A percentile compares a stretch with the other conserved stretches of the same genome.
Conservation (phyloP, 2,888 invertebrate genomes). For the Rotaria socialis region DNA sequence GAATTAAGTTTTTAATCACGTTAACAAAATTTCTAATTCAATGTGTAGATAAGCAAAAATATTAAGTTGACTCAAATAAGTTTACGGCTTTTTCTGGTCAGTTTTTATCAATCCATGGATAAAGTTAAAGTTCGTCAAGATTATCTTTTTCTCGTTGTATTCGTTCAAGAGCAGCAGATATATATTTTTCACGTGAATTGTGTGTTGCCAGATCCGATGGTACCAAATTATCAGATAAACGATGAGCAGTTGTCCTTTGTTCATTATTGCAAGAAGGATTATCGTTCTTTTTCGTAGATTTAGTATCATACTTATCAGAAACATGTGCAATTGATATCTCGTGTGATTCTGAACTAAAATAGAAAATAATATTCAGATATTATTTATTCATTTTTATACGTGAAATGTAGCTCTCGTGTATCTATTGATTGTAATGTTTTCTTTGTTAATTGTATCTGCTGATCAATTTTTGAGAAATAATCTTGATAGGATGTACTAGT, state of each 20-base stretch:
- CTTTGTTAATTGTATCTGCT: slow-evolving; percentile 1
- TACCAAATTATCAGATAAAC: background rate
- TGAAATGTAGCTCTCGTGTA: background rate
- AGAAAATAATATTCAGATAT: background rate
- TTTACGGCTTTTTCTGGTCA: too few relatives aligned
- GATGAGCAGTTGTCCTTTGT: background rate
- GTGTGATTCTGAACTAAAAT: background rate
- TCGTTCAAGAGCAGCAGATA: background rate
- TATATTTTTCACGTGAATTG: slow-evolving; percentile 20
- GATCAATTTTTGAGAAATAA: slow-evolving; percentile 23
- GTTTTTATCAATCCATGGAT: too few relatives aligned
- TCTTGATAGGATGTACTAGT: background rate
- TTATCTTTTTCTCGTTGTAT: slow-evolving; percentile 33
- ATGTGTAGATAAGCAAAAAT: too few relatives aligned
- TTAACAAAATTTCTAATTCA: too few relatives aligned
- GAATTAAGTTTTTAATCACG: too few relatives aligned
- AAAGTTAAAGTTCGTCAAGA: background rate
- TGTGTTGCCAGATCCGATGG: background rate
- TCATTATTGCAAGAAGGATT: background rate
- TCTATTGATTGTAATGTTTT: background rate
- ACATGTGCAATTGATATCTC: too few relatives aligned
- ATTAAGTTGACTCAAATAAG: too few relatives aligned
- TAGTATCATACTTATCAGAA: background rate
- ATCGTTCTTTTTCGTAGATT: background rate
- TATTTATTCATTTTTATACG: background rate